phyloP scores from a whole-genome alignment of 2,797 vertebrate species.

The Acanthopagrus latus region DNA sequence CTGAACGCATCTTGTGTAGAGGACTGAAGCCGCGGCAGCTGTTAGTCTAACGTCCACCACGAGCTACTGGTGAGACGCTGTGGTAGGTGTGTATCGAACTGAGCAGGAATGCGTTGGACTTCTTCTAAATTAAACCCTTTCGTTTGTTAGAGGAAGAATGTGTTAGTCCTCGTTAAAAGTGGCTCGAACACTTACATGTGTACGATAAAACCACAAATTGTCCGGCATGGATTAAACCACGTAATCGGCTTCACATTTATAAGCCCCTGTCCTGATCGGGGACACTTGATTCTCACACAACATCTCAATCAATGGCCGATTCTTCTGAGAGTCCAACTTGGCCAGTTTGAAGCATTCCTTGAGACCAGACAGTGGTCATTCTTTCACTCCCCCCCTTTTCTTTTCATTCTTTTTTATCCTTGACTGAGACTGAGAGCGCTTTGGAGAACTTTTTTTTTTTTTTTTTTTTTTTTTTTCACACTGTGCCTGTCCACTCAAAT shows the following conservation, averaged over 20 bases:
- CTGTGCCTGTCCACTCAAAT: constrained; percentile 73
- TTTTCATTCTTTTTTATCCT: constrained; percentile 68
- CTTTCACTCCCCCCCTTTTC: constrained; percentile 58
- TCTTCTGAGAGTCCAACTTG: constrained; percentile 62
- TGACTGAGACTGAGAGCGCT: constrained; percentile 61
- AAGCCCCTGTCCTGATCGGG: constrained; percentile 35
- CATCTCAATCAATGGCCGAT: constrained; percentile 69
- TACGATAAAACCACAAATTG: background rate
- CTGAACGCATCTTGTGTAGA: background rate
- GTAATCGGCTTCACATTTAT: constrained; percentile 35
- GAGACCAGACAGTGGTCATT: constrained; percentile 66
- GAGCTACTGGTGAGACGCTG: too few relatives aligned
- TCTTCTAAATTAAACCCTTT: background rate
- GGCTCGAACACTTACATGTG: background rate
- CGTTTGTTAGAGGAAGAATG: background rate
- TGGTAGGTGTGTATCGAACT: background rate
- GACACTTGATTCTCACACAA: constrained; percentile 49
- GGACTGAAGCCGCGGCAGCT: background rate
- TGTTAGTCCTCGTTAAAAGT: background rate
- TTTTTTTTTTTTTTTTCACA: constrained; percentile 69
- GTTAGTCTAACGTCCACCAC: too few relatives aligned
- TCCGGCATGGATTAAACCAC: background rate
- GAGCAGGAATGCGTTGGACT: background rate
- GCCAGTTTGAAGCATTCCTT: constrained; percentile 58
- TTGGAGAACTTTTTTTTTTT: constrained; percentile 67